Conservation (phyloP, 2,113 vertebrate genomes). For the Labeo catla region DNA sequence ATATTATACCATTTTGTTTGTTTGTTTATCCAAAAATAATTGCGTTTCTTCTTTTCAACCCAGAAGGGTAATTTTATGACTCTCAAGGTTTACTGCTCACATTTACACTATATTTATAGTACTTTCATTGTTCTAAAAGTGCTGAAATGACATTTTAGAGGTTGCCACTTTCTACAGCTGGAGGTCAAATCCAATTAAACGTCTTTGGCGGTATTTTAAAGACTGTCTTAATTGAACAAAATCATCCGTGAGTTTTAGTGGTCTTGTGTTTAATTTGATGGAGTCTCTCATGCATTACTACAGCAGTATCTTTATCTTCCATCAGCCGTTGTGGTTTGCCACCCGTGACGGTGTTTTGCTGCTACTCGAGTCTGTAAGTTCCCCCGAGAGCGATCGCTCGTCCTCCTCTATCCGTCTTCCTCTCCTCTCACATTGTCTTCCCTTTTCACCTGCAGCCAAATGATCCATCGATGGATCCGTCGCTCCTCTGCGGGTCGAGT, state of each 20-base stretch:
- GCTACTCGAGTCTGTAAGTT: background rate
- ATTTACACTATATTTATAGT: background rate
- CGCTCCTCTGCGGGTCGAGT: background rate
- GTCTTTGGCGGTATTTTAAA: background rate
- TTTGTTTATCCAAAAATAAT: no score
- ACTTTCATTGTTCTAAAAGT: background rate
- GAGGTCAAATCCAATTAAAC: background rate
- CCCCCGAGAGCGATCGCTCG: background rate
- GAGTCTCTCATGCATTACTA: background rate
- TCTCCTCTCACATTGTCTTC: background rate
- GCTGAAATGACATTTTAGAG: background rate
- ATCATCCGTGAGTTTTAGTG: background rate
- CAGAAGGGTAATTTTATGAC: background rate
- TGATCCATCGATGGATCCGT: background rate
- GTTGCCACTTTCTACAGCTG: background rate
- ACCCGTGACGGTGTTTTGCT: background rate
- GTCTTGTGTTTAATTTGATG: background rate
- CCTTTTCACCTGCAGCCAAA: background rate
- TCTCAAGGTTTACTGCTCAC: no score
- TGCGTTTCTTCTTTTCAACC: background rate
- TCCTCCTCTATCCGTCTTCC: background rate
- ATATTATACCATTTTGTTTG: no score
- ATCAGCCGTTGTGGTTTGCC: background rate
- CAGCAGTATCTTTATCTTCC: background rate
- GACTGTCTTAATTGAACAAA: background rate